A percentile compares a stretch with the other conserved stretches of the same genome.
Conservation (phyloP, 1,140 invertebrate species). For the Neotoxoptera formosana region DNA sequence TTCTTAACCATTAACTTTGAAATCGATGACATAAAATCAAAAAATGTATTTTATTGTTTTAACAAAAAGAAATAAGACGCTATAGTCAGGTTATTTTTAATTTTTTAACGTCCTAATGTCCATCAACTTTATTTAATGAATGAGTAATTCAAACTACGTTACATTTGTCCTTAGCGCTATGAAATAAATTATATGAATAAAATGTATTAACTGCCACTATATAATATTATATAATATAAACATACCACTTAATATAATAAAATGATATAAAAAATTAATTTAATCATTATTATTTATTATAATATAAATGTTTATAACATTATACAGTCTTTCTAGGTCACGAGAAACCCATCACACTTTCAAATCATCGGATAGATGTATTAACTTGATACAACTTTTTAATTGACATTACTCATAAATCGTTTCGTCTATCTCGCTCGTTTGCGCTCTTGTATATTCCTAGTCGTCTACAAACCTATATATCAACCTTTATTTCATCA, state of each 20-base stretch:
- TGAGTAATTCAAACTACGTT: not conserved
- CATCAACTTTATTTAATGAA: not conserved
- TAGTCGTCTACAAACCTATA: not conserved
- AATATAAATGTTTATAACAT: not conserved
- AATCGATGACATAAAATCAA: not conserved
- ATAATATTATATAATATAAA: not conserved
- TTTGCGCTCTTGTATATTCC: not conserved
- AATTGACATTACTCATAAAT: not conserved
- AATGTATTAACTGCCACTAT: not conserved
- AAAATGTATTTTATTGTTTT: too few species aligned
- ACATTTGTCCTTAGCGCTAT: not conserved
- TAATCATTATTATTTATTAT: not conserved
- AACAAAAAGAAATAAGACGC: too few species aligned
- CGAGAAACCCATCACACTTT: conserved; percentile 8
- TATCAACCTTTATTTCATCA: not conserved
- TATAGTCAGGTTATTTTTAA: too few species aligned
- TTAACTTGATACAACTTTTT: not conserved
- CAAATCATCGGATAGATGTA: not conserved
- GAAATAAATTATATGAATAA: not conserved
- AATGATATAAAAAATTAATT: not conserved
- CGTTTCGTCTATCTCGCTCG: not conserved
- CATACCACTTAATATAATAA: not conserved
- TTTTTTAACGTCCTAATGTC: not conserved
- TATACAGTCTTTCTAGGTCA: conserved; percentile 11
- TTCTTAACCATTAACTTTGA: not conserved